Conservation (phyloP, 2,888 invertebrate species). For the Apoderus coryli region DNA sequence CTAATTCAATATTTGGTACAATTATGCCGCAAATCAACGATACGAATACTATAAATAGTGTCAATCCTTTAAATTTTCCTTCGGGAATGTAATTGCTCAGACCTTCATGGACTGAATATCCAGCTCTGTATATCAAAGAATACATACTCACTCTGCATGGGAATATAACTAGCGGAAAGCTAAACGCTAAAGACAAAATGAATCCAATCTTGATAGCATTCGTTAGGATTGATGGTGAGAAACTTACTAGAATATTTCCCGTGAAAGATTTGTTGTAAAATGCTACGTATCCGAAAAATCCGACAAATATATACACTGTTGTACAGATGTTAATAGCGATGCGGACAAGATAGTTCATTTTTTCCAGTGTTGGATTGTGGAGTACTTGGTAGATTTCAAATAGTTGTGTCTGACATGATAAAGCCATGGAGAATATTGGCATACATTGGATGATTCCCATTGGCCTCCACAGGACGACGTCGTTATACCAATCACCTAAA, state of each 20-base stretch:
- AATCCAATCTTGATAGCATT: conserved; percentile 91
- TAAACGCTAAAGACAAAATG: conserved; percentile 86
- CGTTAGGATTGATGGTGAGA: conserved; percentile 66
- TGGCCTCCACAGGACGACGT: conserved; percentile 68
- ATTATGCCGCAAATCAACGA: conserved; percentile 70
- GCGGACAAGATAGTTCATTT: conserved; percentile 76
- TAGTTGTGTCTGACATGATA: conserved; percentile 91
- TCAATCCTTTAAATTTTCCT: conserved; percentile 67
- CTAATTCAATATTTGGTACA: conserved; percentile 88
- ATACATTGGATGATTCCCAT: conserved; percentile 79
- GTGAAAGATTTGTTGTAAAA: conserved; percentile 61
- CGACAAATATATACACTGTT: conserved; percentile 77
- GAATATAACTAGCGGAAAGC: conserved; percentile 93
- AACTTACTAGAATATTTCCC: conserved; percentile 84
- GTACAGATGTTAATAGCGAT: conserved; percentile 87
- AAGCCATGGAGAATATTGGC: conserved; percentile 92
- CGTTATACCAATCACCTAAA: conserved; percentile 56
- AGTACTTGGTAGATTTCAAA: conserved; percentile 89
- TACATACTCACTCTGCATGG: conserved; percentile 89
- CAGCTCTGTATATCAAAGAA: conserved; percentile 74
- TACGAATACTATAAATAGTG: conserved; percentile 58
- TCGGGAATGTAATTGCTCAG: conserved; percentile 64
- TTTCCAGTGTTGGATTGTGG: conserved; percentile 73
- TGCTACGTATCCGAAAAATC: conserved; percentile 78
- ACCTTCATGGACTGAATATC: conserved; percentile 48